Percentiles rank a stretch among this genome's conserved stretches.
These are phyloP conservation scores for Cheilosia scutellata DNA, from an alignment of 2,888 invertebrate species.

Conservation along the genomic window DNA sequence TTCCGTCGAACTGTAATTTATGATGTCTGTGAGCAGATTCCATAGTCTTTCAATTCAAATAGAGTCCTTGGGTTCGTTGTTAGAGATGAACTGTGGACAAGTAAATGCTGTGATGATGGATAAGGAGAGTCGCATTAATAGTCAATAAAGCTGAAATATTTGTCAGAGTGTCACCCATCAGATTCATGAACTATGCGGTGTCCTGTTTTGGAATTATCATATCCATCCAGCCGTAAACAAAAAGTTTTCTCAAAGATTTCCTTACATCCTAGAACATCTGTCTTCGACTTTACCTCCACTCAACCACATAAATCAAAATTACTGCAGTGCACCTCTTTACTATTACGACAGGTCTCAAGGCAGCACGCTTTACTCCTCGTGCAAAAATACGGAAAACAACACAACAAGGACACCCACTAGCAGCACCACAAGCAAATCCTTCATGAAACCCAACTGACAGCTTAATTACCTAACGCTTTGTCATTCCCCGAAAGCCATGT, in stretches of 20 bases:
- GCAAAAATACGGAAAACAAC: constrained; percentile 20
- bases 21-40: constrained; percentile 17
- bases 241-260: no score
- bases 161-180: not conserved
- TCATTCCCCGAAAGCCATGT: constrained; percentile 73
- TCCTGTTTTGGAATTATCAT: not conserved
- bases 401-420: constrained; percentile 33
- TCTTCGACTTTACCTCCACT: no score
- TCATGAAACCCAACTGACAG: constrained; percentile 74
- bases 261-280: not conserved
- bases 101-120: not conserved
- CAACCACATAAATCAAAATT: constrained; percentile 40
- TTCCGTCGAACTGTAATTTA: constrained; percentile 61
- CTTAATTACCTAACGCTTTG: constrained; percentile 76
- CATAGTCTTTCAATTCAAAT: not conserved
- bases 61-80: not conserved
- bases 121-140: not conserved
- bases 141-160: not conserved
- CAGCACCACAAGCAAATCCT: constrained; percentile 67
- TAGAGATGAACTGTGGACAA: not conserved
- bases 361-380: constrained; percentile 2
- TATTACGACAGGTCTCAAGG: not conserved
- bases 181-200: not conserved
- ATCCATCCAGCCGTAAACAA: no score
- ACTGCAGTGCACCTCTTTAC: not conserved